Base-by-base conservation (phyloP, 1,140 invertebrate species). In the Cotesia chilonis region DNA sequence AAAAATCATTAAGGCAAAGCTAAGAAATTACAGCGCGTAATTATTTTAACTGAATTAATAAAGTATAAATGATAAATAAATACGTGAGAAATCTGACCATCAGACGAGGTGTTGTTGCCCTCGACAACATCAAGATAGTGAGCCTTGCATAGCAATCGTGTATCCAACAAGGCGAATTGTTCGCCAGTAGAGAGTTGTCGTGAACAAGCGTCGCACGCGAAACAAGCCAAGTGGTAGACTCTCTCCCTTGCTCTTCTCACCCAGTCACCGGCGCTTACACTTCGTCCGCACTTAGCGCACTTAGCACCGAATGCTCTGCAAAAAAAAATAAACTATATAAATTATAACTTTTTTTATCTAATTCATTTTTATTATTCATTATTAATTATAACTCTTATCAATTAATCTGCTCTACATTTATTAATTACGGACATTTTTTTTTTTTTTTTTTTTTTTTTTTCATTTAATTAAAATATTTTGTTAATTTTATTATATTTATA, bases 161-260 rank as follows among this genome's bases (percentile, higher is more conserved):
- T 93, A 76, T 98, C 96, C 81, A 97, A 92, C 28, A 99, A 89
- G 2, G 96, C 96, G 87, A 99, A 99, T 87, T 99, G 96, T 84
- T 99, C 98, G 0, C 97, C 97, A 0, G 97, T 99, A 59, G 94
- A 96, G 38, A 99, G 89, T 86, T 99, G 98, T 41, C 98, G 90
- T 78, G 98, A 97, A 85, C 98, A 99, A 47, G 95, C 94, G 84
- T 99, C 96, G 84, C 98, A 99, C 6, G 97, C 95, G 87, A 99
- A 99, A 88, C 98, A 99, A 3, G 98, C 98, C 82, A 99, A 88
- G 86, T 99, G 98, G 86, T 98, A 99, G n/a, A 99, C 95, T 82
- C 96, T 93, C 77, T 97, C 94, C 63, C 94, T 89, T 10, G 98
- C 97, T 83, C 96, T 92, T 72, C 98, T 89, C 74, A 99, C 97